Conservation (phyloP, 1,140 invertebrate genomes). For the Neotoxoptera formosana region DNA sequence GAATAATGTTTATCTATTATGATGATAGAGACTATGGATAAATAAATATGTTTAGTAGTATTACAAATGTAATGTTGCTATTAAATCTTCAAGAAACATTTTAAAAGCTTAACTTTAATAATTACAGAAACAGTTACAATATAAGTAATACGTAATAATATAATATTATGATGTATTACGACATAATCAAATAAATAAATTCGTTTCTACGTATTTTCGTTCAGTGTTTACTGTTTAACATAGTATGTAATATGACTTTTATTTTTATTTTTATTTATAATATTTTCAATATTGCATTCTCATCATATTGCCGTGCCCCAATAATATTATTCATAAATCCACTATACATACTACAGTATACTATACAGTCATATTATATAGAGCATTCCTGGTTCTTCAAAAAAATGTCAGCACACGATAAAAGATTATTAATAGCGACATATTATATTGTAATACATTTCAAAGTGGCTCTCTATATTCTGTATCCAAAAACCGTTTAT, state of each 20-base stretch:
- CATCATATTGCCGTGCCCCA: neutral
- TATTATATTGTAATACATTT: neutral
- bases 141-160: neutral
- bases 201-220: neutral
- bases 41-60: neutral
- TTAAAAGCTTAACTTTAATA: neutral
- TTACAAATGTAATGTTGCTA: neutral
- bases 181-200: neutral
- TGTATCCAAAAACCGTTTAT: neutral
- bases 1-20: neutral
- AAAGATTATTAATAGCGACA: neutral
- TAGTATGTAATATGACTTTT: neutral
- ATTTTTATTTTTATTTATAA: neutral
- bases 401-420: neutral
- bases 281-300: conserved; percentile 4
- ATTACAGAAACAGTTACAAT: neutral
- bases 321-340: neutral
- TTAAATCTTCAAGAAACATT: neutral
- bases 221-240: neutral
- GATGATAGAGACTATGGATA: neutral
- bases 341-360: neutral
- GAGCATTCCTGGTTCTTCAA: neutral
- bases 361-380: neutral
- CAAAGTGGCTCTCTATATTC: neutral
- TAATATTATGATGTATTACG: neutral